Conservation (phyloP, 2,797 vertebrate genomes). For the Pelobates cultripes region DNA sequence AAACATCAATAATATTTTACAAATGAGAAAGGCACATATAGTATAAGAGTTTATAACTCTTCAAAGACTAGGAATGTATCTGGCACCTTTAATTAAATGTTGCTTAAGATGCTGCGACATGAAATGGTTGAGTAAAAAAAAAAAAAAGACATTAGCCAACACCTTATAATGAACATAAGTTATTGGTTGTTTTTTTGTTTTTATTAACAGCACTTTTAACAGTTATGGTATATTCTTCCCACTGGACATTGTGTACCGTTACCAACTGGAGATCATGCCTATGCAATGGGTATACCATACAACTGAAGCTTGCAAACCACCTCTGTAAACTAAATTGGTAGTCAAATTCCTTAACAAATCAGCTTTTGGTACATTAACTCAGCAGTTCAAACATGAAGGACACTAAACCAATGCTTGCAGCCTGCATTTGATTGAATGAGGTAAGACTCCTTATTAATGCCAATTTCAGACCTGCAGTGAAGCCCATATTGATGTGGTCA, state of each 20-base stretch:
- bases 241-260: neutral
- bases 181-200: constrained; percentile 5
- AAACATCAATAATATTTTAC: neutral
- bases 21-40: neutral
- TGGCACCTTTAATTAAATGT: no score
- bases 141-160: constrained; percentile 10
- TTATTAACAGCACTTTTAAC: constrained; percentile 46
- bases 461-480: neutral
- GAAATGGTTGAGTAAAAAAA: neutral
- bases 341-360: neutral
- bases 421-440: neutral
- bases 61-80: no score
- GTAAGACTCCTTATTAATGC: neutral
- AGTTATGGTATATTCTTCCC: constrained; percentile 9
- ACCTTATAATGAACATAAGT: constrained; percentile 35
- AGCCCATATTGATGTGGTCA: neutral
- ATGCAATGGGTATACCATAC: neutral
- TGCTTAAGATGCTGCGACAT: neutral
- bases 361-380: neutral
- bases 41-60: no score
- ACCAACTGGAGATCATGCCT: constrained; percentile 29
- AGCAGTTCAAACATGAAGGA: constrained; percentile 6
- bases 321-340: constrained; percentile 25
- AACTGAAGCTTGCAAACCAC: constrained; percentile 4
- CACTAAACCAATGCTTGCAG: neutral